Percentiles rank a stretch among this genome's conserved stretches.
These are phyloP conservation scores for Pogoniulus pusillus DNA, from an alignment of 2,797 vertebrate species.

Conservation along the genomic window DNA sequence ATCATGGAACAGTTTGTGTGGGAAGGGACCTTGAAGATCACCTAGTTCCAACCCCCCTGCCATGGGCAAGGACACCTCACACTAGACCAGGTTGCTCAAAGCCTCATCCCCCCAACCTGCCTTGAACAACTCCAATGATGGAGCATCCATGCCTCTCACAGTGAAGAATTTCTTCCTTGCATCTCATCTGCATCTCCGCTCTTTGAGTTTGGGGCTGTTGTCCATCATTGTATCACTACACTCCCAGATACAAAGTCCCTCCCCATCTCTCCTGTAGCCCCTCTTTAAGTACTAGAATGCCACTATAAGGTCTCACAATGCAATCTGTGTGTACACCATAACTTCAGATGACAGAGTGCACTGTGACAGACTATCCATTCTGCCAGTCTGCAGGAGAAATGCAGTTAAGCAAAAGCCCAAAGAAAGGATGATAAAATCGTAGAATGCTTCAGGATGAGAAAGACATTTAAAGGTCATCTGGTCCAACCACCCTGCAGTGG, in stretches of 20 bases:
- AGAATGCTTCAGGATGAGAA: too few species aligned
- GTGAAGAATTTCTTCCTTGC: neutral
- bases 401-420: neutral
- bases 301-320: neutral
- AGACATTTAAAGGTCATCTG: too few species aligned
- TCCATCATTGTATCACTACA: neutral
- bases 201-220: neutral
- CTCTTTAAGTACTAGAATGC: neutral
- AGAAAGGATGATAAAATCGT: too few species aligned
- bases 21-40: neutral
- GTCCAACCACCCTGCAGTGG: too few species aligned
- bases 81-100: neutral
- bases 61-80: neutral
- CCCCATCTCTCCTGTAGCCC: neutral
- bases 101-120: too few species aligned
- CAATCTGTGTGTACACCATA: neutral
- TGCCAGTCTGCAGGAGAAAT: neutral
- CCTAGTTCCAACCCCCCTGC: neutral
- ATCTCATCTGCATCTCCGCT: neutral
- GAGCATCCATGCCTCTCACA: neutral
- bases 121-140: neutral
- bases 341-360: neutral
- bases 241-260: neutral
- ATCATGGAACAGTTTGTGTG: neutral
- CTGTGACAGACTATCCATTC: fast-evolving